Evolutionary conservation across 1,140 invertebrate genomes (phyloP).

Genomic region (Heliconius hermathena): DNA sequence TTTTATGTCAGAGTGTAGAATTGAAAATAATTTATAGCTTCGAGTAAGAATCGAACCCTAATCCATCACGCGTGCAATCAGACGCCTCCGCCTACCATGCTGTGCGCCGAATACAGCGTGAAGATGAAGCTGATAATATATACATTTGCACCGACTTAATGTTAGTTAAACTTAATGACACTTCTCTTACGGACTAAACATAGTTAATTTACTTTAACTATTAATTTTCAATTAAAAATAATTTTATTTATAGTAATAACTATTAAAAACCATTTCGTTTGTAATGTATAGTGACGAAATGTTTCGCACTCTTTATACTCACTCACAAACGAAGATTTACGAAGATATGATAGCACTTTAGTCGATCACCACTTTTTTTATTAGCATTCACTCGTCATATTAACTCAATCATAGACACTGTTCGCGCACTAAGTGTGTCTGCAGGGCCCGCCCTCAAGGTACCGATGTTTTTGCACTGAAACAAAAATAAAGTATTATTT

Average conservation of each 20-base stretch:
- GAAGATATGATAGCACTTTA: background rate
- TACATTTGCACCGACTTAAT: background rate
- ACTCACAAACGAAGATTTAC: background rate
- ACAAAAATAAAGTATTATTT: constrained; percentile 44
- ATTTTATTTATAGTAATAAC: background rate
- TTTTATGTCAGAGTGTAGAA: too few species aligned
- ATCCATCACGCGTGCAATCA: too few species aligned
- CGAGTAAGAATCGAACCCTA: too few species aligned
- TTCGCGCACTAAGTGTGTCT: constrained; percentile 55
- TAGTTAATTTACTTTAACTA: background rate
- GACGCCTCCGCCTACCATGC: too few species aligned
- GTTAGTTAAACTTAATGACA: too few species aligned
- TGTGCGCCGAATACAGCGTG: too few species aligned
- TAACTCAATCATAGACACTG: constrained; percentile 51
- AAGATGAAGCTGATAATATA: background rate
- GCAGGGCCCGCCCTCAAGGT: constrained; percentile 64
- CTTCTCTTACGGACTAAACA: background rate
- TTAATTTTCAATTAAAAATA: background rate
- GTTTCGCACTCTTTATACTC: background rate
- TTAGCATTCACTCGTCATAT: background rate
- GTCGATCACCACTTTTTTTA: background rate
- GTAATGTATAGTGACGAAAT: background rate
- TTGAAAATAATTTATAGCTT: too few species aligned
- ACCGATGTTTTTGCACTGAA: constrained; percentile 72
- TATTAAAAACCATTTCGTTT: background rate